Evolutionary conservation across 2,113 vertebrate species (phyloP), one percentile per base, ranked within the genome.

Genomic region (Cyprinodon brontotheroides): DNA sequence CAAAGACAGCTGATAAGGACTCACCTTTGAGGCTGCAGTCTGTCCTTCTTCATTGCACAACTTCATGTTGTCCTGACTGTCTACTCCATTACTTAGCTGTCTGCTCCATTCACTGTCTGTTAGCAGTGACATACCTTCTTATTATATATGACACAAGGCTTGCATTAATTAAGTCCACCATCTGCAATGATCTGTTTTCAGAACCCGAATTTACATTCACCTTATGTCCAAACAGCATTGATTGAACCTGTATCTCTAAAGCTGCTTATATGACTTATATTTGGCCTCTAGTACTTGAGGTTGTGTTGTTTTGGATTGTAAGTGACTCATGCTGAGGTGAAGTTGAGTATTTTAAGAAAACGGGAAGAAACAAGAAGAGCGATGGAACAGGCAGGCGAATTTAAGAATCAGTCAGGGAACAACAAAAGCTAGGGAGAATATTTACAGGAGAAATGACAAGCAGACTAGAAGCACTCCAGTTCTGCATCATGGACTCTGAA

Each of bases 1-100:
- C 64, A 68, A 48, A 43, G 43, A 45, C 6, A 60, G 66, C 74
- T 66, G 89, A 91, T 91, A 91, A 89, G 73, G 3, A 12, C 15
- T 80, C 68, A 47, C 38, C 73, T 78, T 68, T 81, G 68, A 60
- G 11, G 60, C 37, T 14, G 13, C 62, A 57, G 66, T 11, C 11
- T 4, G 38, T 77, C 37, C 45, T 17, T 17, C 37, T 69, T 45
- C 40, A 37, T 75, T 86, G 41, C 72, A 61, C 48, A 88, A 85
- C 62, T 38, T 78, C 15, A 20, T 15, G 14, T 39, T 17, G 8
- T 39, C 14, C 53, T 15, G 43, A 11, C 39, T 10, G 12, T 57
- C n/a, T 47, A 14, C 3, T 68, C 39, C 20, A 6, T 68, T 45
- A 39, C 59, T 68, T 65, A 63, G 60, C 15, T 68, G 39, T 59